Conservation (phyloP, 2,113 vertebrate species). For the Quiscalus mexicanus region DNA sequence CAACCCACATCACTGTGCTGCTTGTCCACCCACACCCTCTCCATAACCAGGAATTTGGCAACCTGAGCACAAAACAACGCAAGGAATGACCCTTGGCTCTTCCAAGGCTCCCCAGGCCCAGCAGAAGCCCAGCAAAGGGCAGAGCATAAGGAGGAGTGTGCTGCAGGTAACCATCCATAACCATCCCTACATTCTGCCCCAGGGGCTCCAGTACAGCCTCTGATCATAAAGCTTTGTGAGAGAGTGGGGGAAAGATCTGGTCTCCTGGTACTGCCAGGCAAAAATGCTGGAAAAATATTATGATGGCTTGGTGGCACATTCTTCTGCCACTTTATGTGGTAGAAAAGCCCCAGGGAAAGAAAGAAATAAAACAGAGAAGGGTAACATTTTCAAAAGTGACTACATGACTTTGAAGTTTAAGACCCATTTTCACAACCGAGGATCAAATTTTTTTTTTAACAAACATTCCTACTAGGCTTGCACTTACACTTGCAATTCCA, state of each 20-base stretch:
- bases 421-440: neutral
- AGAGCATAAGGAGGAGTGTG: rapidly evolving
- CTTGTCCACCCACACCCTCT: rapidly evolving
- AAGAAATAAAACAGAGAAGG: neutral
- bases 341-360: neutral
- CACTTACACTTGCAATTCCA: neutral
- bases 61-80: neutral
- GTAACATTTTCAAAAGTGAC: neutral
- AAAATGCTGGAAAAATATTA: neutral
- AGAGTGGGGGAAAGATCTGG: neutral
- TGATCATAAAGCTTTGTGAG: neutral
- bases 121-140: neutral
- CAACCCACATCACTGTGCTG: rapidly evolving
- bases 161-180: neutral
- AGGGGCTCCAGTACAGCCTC: neutral
- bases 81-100: neutral
- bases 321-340: neutral
- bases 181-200: neutral
- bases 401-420: neutral
- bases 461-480: neutral
- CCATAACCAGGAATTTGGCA: neutral
- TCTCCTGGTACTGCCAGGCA: neutral
- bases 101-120: neutral
- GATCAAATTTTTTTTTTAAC: neutral
- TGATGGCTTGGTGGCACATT: neutral